A percentile compares a stretch with the other conserved stretches of the same genome.
Evolutionary conservation across 2,113 vertebrate species (phyloP).

Genomic region (Bufo bufo): DNA sequence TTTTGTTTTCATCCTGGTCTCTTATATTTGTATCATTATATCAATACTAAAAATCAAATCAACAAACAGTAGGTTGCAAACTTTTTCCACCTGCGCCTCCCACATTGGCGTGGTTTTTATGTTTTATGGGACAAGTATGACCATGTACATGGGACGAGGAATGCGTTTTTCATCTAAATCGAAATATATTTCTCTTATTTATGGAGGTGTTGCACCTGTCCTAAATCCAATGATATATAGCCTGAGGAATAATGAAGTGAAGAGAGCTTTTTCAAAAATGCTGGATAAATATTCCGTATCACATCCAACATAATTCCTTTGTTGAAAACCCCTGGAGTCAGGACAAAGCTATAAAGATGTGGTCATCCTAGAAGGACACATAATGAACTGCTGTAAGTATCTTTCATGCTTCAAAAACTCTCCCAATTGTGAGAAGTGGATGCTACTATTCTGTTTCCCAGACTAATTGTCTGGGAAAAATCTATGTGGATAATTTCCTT

Average conservation of each 20-base stretch:
- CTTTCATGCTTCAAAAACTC: too few species aligned
- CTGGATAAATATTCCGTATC: not conserved
- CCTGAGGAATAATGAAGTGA: conserved; percentile 20
- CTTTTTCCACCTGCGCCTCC: conserved; percentile 53
- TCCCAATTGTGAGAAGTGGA: too few species aligned
- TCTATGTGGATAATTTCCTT: too few species aligned
- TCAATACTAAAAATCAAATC: conserved; percentile 31
- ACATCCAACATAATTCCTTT: too few species aligned
- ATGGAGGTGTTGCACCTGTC: not conserved
- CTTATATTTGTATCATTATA: conserved; percentile 27
- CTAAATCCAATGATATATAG: conserved; percentile 54
- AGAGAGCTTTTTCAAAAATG: not conserved
- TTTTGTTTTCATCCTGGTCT: conserved; percentile 15
- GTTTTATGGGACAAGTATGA: conserved; percentile 49
- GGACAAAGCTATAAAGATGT: too few species aligned
- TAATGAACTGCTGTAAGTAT: too few species aligned
- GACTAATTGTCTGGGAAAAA: too few species aligned
- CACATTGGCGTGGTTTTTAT: conserved; percentile 34
- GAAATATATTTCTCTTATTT: not conserved
- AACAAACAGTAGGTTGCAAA: conserved; percentile 6
- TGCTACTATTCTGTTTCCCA: too few species aligned
- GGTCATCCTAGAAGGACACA: too few species aligned
- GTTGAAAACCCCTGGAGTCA: too few species aligned
- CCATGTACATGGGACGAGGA: conserved; percentile 40
- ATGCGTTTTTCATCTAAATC: fast-evolving